Percentiles rank a stretch among this genome's conserved stretches.
phyloP scores from a whole-genome alignment of 2,113 vertebrate species.

The Abramis brama region DNA sequence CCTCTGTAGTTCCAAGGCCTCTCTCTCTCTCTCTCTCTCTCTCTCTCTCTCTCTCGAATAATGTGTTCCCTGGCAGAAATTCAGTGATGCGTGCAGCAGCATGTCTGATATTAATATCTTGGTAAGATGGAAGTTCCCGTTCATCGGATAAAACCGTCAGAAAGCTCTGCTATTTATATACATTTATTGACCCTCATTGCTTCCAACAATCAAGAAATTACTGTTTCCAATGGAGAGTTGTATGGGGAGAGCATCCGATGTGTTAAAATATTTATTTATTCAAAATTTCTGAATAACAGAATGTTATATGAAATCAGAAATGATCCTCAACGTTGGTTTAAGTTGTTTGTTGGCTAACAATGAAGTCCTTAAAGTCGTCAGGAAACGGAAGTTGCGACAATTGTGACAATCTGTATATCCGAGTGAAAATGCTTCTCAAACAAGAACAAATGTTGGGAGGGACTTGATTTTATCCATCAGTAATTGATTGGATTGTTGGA shows the following conservation, averaged over 20 bases:
- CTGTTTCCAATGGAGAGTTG: neutral
- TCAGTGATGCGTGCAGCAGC: slow-evolving; percentile 26
- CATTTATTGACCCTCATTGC: neutral
- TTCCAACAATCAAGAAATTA: neutral
- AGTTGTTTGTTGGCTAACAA: neutral
- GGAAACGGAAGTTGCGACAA: too few species aligned
- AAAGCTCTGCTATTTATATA: neutral
- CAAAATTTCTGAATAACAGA: too few species aligned
- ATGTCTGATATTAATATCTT: slow-evolving; percentile 47
- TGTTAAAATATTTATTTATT: too few species aligned
- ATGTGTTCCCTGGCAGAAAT: slow-evolving; percentile 47
- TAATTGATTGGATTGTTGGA: too few species aligned
- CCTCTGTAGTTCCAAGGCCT: neutral
- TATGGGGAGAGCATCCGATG: neutral
- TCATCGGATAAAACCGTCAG: slow-evolving; percentile 10
- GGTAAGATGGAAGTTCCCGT: slow-evolving; percentile 44
- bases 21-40: slow-evolving; percentile 2
- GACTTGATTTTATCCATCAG: too few species aligned
- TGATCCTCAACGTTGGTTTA: neutral
- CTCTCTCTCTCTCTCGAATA: slow-evolving; percentile 24
- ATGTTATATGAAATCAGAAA: too few species aligned
- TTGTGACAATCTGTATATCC: too few species aligned
- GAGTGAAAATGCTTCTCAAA: too few species aligned
- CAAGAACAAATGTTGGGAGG: too few species aligned
- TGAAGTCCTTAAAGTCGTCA: neutral